These are phyloP conservation scores for Saxidomus purpurata DNA, from an alignment of 1,140 invertebrate genomes.

Conservation along the genomic window DNA sequence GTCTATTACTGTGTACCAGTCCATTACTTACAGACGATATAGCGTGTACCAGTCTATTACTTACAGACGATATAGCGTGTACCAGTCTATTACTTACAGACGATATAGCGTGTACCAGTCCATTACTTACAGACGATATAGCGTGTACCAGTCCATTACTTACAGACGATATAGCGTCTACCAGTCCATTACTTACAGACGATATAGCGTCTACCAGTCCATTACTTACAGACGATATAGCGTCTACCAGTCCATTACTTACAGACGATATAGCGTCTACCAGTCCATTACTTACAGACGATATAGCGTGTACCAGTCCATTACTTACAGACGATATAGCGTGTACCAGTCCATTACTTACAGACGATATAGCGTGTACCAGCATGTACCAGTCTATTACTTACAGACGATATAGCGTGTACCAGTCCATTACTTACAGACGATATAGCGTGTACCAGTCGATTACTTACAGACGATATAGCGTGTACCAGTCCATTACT, in stretches of 20 bases:
- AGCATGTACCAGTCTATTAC: conserved; percentile 71
- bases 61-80: conserved; percentile 2
- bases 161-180: not conserved
- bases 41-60: not conserved
- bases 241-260: not conserved
- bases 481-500: conserved; percentile 10
- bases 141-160: not conserved
- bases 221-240: conserved; percentile 23
- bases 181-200: conserved; percentile 8
- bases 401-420: conserved; percentile 97
- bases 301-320: conserved; percentile 11
- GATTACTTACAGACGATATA: not conserved
- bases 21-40: not conserved
- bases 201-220: conserved; percentile 1
- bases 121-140: conserved; percentile 6
- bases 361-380: not conserved
- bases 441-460: no score
- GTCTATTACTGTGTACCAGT: not conserved
- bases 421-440: conserved; percentile 94
- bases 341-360: conserved; percentile 95
- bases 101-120: conserved; percentile 9
- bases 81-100: not conserved
- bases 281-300: not conserved
- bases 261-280: no score
- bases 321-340: conserved; percentile 96